Base-by-base conservation (phyloP, 2,113 vertebrate species). In the Elgaria multicarinata region DNA sequence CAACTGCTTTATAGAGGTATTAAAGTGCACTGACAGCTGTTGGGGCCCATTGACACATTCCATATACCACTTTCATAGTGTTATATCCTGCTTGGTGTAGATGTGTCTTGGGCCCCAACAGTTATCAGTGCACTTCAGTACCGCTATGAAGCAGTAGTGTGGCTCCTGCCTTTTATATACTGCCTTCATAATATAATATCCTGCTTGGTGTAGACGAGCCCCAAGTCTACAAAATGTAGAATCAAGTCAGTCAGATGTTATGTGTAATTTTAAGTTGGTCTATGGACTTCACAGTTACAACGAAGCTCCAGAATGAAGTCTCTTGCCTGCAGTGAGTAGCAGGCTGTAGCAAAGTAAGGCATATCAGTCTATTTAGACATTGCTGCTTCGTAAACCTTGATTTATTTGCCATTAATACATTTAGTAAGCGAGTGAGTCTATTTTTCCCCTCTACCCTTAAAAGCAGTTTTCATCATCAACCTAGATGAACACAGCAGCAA, bases 401-500 rank as follows among this genome's bases (percentile, higher is more conserved):
- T 72, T 82, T 86, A 82, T 90, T 64, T 39, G 10, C 24, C 55
- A 72, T 66, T 84, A 87, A 83, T 83, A 84, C 53, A 50, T 62
- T 91, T 78, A 39, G 22, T 78, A n/a, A n/a, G n/a, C n/a, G 31
- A 83, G 46, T 71, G 24, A 3, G n/a, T 44, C 13, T 55, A 5
- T 62, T 79, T 55, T 66, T 62, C 36, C n/a, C 24, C 6, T 31
- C 31, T 7, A 71, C 78, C 18, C 26, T 28, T 53, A 55, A 86
- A 86, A 66, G 44, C 46, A 20, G 46, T 87, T 81, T 77, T 76
- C 79, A 87, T 83, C 18, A 67, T 84, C 62, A 90, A 69, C 46
- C 64, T 20, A 79, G 86, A 79, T 87, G 75, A 79, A 78, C 81
- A 69, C 14, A 87, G 62, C 46, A 87, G 90, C 74, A 72, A 91